Conservation (phyloP, 2,888 invertebrate species). For the Epiblema foenella region DNA sequence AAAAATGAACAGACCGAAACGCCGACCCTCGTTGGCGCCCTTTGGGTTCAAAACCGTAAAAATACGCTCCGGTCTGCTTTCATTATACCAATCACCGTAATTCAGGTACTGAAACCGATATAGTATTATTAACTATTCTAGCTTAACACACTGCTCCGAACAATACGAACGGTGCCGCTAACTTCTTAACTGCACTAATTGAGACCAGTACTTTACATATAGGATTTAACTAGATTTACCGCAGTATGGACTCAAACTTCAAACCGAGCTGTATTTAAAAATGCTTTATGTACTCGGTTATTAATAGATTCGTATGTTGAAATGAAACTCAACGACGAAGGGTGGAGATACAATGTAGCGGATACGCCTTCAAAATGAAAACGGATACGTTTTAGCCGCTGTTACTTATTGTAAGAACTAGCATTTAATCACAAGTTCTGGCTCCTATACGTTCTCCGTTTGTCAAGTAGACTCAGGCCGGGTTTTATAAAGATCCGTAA, state of each 20-base stretch:
- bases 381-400: too few species aligned
- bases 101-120: too few species aligned
- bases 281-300: neutral
- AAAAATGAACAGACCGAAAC: too few species aligned
- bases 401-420: too few species aligned
- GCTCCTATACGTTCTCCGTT: too few species aligned
- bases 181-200: neutral
- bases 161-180: neutral
- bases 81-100: too few species aligned
- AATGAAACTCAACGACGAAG: neutral
- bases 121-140: neutral
- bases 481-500: too few species aligned
- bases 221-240: neutral
- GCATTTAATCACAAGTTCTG: too few species aligned
- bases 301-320: neutral
- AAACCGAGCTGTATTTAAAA: neutral
- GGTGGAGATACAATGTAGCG: neutral
- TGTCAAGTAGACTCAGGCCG: too few species aligned
- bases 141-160: neutral
- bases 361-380: neutral
- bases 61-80: too few species aligned
- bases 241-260: neutral
- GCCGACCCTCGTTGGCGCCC: too few species aligned
- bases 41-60: too few species aligned
- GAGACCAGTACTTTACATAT: neutral